A percentile compares a stretch with the other conserved stretches of the same genome.
Evolutionary conservation across 2,113 vertebrate genomes (phyloP).

Genomic region (Sitta europaea): DNA sequence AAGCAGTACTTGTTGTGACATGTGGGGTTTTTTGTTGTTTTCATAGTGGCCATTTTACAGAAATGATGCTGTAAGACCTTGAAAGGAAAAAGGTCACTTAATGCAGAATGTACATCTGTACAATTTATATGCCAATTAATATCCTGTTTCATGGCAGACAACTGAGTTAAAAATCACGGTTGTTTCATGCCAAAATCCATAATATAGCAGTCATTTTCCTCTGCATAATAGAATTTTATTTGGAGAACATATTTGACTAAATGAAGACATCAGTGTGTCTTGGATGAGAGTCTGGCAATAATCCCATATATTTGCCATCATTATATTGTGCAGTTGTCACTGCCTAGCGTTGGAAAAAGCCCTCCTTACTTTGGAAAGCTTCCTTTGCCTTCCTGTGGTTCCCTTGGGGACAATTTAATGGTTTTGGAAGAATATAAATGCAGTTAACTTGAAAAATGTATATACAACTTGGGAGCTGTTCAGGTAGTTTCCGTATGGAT

Average conservation of each 20-base stretch:
- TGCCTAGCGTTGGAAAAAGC: background rate
- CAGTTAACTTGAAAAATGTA: background rate
- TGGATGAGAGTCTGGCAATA: background rate
- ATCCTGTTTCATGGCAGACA: background rate
- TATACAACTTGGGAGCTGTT: background rate
- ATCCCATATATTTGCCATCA: background rate
- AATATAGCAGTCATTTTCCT: background rate
- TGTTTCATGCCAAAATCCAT: slow-evolving; percentile 27
- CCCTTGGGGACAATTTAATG: background rate
- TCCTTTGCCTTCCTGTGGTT: background rate
- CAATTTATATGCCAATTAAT: slow-evolving; percentile 21
- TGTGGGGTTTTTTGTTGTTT: background rate
- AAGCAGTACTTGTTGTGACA: background rate
- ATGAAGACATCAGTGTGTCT: background rate
- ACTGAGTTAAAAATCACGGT: background rate
- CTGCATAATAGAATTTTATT: slow-evolving; percentile 14
- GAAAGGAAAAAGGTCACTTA: background rate
- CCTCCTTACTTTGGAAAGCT: background rate
- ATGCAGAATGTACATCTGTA: background rate
- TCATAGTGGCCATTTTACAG: background rate
- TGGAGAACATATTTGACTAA: background rate
- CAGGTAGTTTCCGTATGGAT: background rate
- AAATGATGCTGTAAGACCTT: background rate
- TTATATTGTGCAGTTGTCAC: background rate
- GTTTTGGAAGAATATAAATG: background rate